Evolutionary conservation across 1,140 invertebrate species (phyloP).

Genomic region (Drosophila orosa): DNA sequence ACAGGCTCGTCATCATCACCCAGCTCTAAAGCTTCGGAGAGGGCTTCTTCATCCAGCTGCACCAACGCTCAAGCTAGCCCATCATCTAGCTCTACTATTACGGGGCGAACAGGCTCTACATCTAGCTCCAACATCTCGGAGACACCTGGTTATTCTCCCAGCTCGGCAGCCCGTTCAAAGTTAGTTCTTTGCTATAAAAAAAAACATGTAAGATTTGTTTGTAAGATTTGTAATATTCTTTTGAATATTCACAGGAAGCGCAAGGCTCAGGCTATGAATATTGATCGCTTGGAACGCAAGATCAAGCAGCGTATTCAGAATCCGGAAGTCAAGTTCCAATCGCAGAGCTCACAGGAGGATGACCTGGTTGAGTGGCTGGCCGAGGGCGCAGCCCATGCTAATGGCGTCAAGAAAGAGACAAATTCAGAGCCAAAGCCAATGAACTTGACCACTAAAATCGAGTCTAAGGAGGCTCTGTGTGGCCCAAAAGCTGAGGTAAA

Average conservation of each 20-base stretch:
- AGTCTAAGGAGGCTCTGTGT: not conserved
- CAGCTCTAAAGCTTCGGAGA: not conserved
- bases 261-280: constrained; percentile 18
- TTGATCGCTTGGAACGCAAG: constrained; percentile 42
- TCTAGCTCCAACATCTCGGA: not conserved
- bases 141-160: not conserved
- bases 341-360: constrained; percentile 62
- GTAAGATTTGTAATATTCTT: not conserved
- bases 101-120: too few relatives aligned
- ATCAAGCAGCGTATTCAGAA: constrained; percentile 29
- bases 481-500: not conserved
- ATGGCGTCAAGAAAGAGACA: not conserved
- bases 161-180: constrained; percentile 30
- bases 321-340: constrained; percentile 48
- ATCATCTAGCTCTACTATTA: too few relatives aligned
- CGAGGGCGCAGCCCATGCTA: not conserved
- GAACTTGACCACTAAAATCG: not conserved
- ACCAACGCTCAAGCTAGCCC: too few relatives aligned
- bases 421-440: not conserved
- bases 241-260: constrained; percentile 34
- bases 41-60: not conserved
- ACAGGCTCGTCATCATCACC: not conserved
- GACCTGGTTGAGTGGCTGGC: not conserved
- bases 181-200: constrained; percentile 3
- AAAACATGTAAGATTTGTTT: too few relatives aligned